Conservation (phyloP, 37 sponge, comb jelly and placozoan genomes). For the Dysidea cf. avara region DNA sequence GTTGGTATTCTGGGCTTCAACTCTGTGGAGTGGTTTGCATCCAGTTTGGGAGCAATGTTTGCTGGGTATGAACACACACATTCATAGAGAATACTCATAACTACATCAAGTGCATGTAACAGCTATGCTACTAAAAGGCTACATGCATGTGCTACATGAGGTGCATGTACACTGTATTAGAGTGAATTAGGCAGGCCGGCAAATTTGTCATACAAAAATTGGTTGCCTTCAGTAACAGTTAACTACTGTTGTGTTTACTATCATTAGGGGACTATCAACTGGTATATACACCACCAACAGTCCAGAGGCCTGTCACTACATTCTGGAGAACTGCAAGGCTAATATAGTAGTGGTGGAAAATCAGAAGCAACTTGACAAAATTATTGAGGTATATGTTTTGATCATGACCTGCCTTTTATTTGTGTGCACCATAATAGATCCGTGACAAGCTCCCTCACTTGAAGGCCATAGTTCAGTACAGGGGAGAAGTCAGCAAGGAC, state of each 20-base stretch:
- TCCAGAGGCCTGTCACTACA: constrained; percentile 74
- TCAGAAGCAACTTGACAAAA: constrained; percentile 75
- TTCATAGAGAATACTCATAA: no score
- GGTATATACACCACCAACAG: constrained; percentile 80
- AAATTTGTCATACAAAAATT: no score
- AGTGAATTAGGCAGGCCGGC: no score
- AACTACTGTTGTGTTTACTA: not conserved
- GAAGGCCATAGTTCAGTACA: constrained; percentile 93
- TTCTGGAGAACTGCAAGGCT: constrained; percentile 59
- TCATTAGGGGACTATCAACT: constrained; percentile 61
- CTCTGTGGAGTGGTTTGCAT: constrained; percentile 71
- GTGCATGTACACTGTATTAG: no score
- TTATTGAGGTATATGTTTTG: constrained; percentile 57
- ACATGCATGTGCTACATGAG: no score
- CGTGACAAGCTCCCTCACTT: constrained; percentile 80
- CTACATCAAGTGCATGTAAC: no score
- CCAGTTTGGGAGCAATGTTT: constrained; percentile 71
- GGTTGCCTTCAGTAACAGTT: no score
- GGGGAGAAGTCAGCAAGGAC: constrained; percentile 64
- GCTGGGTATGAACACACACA: constrained; percentile 68
- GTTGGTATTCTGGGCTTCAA: constrained; percentile 83
- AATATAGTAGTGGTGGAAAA: constrained; percentile 78
- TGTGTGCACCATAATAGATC: constrained; percentile 37
- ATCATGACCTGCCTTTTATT: no score
- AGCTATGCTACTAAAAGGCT: no score